Base-by-base conservation (phyloP, 2,113 vertebrate genomes). In the Butastur rufipennis region DNA sequence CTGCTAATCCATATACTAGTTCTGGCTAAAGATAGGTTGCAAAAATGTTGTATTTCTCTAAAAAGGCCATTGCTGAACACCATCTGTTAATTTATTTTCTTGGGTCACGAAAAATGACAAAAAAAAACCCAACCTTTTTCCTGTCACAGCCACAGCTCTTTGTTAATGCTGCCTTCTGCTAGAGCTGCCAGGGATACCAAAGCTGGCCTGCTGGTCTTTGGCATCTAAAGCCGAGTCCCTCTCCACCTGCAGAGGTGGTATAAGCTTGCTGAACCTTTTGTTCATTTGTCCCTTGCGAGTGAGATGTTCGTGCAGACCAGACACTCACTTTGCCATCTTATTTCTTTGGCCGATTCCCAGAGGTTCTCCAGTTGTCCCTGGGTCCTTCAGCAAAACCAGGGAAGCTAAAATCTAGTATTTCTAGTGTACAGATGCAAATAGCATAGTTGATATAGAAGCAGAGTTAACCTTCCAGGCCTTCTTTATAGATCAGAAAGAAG, bases 241-340 rank as follows among this genome's bases (percentile, higher is more conserved):
- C 48, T 65, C 52, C 34, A 13, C 23, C 8, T 8, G 0, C 13
- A 52, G 67, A 11, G 3, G 22, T 10, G 55, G 45, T 8, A 9
- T 1, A 23, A 50, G 7, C 29, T 70, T 50, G 29, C 38, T 36
- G 87, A 73, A 45, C 20, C 34, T 82, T 81, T 78, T 32, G 16
- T 21, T 85, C 32, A 13, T 42, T 74, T n/a, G 27, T 10, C 17
- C 32, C 16, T 40, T 17, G 27, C 0, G 0, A 70, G 34, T 6
- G 55, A 71, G 78, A 31, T 40, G 62, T 40, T 58, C 0, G 3
- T 38, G 47, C 61, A 82, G 58, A 40, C 21, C 45, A 80, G 65
- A 32, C 34, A 3, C 53, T 73, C 19, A 5, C 55, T 62, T 71
- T 36, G 43, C 38, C 58, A 5, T 66, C 38, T 52, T 25, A 13